A percentile compares a stretch with the other conserved stretches of the same genome.
These are phyloP conservation scores for Tragelaphus strepsiceros DNA, from an alignment of 2,113 vertebrate genomes.

Conservation along the genomic window DNA sequence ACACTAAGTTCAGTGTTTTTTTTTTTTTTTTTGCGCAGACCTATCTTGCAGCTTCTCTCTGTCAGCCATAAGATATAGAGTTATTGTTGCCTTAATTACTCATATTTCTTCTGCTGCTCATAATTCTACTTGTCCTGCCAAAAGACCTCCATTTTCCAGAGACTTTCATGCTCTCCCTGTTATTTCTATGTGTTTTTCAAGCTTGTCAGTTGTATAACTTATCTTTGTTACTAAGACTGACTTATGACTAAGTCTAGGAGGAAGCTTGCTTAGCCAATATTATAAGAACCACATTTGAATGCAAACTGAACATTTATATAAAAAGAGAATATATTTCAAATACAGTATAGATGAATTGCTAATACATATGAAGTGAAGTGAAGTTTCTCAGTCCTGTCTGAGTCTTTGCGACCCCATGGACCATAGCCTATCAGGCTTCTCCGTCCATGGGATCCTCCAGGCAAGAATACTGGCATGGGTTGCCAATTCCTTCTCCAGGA, in stretches of 20 bases:
- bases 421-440: no score
- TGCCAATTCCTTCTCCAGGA: no score
- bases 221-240: constrained; percentile 62
- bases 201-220: constrained; percentile 69
- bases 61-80: constrained; percentile 72
- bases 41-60: constrained; percentile 67
- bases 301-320: not conserved
- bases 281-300: constrained; percentile 35
- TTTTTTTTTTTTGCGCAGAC: constrained; percentile 70
- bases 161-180: constrained; percentile 55
- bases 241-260: constrained; percentile 64
- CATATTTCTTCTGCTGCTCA: constrained; percentile 73
- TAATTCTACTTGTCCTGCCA: constrained; percentile 71
- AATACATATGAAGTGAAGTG: not conserved
- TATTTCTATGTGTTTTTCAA: constrained; percentile 70
- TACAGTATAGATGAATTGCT: constrained; percentile 39
- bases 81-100: constrained; percentile 72
- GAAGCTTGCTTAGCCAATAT: constrained; percentile 66
- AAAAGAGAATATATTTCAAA: constrained; percentile 35
- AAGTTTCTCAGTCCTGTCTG: no score
- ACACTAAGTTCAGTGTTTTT: constrained; percentile 51
- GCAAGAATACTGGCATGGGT: no score
- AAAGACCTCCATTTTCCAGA: constrained; percentile 69
- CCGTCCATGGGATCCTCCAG: no score
- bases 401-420: no score